phyloP scores from a whole-genome alignment of 2,113 vertebrate genomes.

The Orientallactaga bullata region DNA sequence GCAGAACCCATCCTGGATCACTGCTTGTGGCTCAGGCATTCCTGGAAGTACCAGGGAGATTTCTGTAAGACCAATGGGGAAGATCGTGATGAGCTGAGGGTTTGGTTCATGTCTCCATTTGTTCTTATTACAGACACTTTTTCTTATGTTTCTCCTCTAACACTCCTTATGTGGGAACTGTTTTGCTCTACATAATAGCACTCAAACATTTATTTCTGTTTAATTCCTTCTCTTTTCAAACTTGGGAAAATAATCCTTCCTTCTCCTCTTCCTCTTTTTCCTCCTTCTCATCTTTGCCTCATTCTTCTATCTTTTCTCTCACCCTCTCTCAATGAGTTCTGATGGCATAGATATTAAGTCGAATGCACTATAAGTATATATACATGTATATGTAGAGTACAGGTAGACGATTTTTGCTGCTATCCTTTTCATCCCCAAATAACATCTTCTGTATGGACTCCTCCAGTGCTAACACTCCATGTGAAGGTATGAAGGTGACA shows the following conservation, averaged over 20 bases:
- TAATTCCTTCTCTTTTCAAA: neutral
- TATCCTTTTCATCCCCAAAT: neutral
- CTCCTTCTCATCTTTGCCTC: too few relatives aligned
- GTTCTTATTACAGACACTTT: neutral
- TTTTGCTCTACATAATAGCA: neutral
- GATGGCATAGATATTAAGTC: too few relatives aligned
- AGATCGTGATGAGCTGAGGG: conserved; percentile 74
- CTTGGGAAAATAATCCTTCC: neutral
- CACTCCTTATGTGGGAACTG: neutral
- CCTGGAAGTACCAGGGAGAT: conserved; percentile 77
- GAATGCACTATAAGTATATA: too few relatives aligned
- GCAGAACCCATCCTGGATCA: conserved; percentile 62
- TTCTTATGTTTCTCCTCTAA: conserved; percentile 18
- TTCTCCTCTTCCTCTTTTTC: neutral
- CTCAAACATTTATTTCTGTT: neutral
- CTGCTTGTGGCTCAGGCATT: neutral
- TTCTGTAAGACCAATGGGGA: conserved; percentile 76
- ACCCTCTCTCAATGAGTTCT: too few relatives aligned
- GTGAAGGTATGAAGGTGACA: conserved; percentile 60
- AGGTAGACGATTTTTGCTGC: neutral
- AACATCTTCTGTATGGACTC: neutral
- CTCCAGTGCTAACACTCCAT: neutral
- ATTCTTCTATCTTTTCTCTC: too few relatives aligned
- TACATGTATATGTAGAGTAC: too few relatives aligned
- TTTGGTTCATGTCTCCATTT: neutral